phyloP scores from a whole-genome alignment of 2,888 invertebrate species.

The Epinotia ramella region DNA sequence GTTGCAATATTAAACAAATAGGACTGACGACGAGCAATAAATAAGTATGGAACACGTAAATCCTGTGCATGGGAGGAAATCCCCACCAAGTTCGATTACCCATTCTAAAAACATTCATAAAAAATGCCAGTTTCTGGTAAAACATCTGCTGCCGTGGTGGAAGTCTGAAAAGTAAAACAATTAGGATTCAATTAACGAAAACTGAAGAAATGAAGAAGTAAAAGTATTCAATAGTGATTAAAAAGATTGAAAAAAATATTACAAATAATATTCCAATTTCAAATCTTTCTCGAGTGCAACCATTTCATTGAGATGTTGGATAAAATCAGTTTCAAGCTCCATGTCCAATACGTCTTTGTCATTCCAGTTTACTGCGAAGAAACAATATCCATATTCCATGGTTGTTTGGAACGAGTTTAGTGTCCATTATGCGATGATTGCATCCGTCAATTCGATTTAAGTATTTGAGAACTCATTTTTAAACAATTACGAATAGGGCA shows the following conservation, averaged over 20 bases:
- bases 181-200: background rate
- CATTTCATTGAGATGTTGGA: background rate
- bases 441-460: no score
- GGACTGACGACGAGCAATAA: background rate
- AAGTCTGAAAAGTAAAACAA: constrained; percentile 15
- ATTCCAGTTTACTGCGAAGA: background rate
- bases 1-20: constrained; percentile 8
- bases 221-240: background rate
- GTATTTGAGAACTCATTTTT: background rate
- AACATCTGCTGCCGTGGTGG: constrained; percentile 29
- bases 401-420: background rate
- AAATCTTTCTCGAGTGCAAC: background rate
- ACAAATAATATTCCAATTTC: constrained; percentile 26
- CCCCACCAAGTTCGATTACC: constrained; percentile 36
- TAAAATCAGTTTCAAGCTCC: background rate
- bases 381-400: background rate
- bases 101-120: constrained; percentile 11
- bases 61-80: background rate
- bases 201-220: background rate
- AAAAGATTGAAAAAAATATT: constrained; percentile 15
- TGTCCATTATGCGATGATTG: constrained; percentile 6
- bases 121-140: constrained; percentile 20
- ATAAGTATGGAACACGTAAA: background rate
- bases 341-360: background rate
- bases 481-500: background rate